Evolutionary conservation across 2,113 vertebrate genomes (phyloP).

Genomic region (Pelobates fuscus): DNA sequence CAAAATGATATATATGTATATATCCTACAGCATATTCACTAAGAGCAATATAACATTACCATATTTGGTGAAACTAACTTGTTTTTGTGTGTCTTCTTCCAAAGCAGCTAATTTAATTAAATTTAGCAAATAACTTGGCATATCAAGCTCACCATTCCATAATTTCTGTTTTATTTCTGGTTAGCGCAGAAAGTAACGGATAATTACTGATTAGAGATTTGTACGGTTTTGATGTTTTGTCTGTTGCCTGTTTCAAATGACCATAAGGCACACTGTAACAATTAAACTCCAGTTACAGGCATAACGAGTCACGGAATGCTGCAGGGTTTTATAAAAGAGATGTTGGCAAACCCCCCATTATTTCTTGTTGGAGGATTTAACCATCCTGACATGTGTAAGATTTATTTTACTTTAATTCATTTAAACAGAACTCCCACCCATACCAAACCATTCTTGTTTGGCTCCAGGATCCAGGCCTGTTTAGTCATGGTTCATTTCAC

Average conservation of each 20-base stretch:
- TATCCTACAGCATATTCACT: not conserved
- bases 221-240: constrained; percentile 11
- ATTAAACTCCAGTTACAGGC: not conserved
- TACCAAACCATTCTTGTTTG: not conserved
- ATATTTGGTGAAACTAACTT: not conserved
- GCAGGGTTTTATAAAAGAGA: not conserved
- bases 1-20: no score
- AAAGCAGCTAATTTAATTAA: constrained; percentile 16
- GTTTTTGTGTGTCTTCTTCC: not conserved
- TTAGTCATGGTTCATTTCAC: not conserved
- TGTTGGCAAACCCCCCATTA: not conserved
- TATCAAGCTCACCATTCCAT: not conserved
- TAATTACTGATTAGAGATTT: constrained; percentile 6
- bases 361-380: not conserved
- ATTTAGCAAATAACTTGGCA: not conserved
- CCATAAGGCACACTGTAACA: not conserved
- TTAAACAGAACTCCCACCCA: not conserved
- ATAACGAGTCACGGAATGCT: no score
- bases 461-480: not conserved
- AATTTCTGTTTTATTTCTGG: constrained; percentile 32
- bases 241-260: constrained; percentile 11
- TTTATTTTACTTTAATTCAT: not conserved
- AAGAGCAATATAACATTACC: not conserved
- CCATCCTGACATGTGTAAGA: not conserved
- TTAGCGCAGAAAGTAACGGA: not conserved